Conservation (phyloP, 2,797 vertebrate genomes). For the Phalloptychus januarius region DNA sequence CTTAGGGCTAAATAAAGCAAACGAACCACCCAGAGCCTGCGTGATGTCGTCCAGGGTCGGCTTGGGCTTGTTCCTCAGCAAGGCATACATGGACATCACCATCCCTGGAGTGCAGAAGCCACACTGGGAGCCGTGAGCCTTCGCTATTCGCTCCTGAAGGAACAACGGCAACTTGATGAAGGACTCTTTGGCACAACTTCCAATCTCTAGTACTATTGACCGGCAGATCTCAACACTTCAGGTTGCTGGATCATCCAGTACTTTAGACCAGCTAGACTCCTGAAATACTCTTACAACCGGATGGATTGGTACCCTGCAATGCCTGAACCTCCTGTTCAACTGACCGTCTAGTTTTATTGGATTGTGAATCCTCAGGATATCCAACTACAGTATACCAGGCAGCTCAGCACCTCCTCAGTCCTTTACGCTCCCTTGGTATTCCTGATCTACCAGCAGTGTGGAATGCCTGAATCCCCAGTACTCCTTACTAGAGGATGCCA, state of each 20-base stretch:
- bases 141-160: slow-evolving; percentile 87
- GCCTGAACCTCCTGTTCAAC: neutral
- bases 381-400: neutral
- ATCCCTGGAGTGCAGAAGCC: slow-evolving; percentile 95
- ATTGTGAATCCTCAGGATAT: neutral
- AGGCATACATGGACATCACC: slow-evolving; percentile 92
- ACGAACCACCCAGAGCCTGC: slow-evolving; percentile 72
- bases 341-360: neutral
- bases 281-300: neutral
- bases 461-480: neutral
- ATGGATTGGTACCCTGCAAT: neutral
- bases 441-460: neutral
- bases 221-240: neutral
- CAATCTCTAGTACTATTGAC: neutral
- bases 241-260: neutral
- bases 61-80: slow-evolving; percentile 86
- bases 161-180: slow-evolving; percentile 1
- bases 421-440: neutral
- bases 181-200: neutral
- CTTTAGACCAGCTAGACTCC: neutral
- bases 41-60: slow-evolving; percentile 84
- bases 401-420: neutral
- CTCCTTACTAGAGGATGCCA: neutral
- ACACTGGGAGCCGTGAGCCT: slow-evolving; percentile 90
- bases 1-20: neutral